Evolutionary conservation across 2,888 invertebrate species (phyloP).

Genomic region (Polia nebulosa): DNA sequence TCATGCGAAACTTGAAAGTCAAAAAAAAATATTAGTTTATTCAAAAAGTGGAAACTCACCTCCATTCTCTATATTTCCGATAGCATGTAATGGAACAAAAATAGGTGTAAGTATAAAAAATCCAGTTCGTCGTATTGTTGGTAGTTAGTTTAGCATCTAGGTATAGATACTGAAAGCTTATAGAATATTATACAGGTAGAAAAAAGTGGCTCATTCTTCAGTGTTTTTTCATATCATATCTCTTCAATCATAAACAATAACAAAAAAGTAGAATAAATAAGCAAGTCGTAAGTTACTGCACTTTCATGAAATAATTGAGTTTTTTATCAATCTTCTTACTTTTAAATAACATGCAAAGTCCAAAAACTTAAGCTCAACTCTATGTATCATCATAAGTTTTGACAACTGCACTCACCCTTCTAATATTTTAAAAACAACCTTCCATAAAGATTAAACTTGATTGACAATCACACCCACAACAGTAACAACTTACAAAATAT

Average conservation of each 20-base stretch:
- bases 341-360: constrained; percentile 11
- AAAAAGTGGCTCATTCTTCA: constrained; percentile 33
- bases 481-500: neutral
- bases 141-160: constrained; percentile 65
- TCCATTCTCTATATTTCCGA: constrained; percentile 87
- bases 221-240: neutral
- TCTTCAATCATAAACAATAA: neutral
- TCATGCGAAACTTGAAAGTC: neutral
- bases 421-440: neutral
- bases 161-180: constrained; percentile 62
- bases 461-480: neutral
- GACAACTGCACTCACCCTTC: neutral
- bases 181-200: constrained; percentile 63
- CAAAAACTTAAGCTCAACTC: constrained; percentile 5
- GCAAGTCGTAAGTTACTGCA: neutral
- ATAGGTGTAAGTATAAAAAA: constrained; percentile 72
- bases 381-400: neutral
- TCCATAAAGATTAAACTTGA: constrained; percentile 5
- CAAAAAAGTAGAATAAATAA: constrained; percentile 6
- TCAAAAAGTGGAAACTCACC: constrained; percentile 80
- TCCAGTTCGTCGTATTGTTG: constrained; percentile 57
- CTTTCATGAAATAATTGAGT: constrained; percentile 16
- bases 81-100: constrained; percentile 88
- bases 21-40: constrained; percentile 19
- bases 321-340: constrained; percentile 22